Conservation (phyloP, 2,888 invertebrate species). For the Parascotia fuliginaria region DNA sequence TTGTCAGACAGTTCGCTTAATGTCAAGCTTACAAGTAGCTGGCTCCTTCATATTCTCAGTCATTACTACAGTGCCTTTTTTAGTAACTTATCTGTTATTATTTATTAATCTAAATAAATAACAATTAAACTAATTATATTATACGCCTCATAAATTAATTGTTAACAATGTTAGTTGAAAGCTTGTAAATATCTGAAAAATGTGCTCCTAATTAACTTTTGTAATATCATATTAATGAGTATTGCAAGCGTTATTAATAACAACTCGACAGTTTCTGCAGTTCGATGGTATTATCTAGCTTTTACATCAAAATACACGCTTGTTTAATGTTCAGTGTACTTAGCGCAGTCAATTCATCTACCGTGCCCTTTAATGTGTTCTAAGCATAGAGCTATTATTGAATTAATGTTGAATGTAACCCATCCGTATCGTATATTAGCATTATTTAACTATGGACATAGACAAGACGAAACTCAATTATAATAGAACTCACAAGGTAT, state of each 20-base stretch:
- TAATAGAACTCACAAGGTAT: constrained; percentile 47
- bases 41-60: too few species aligned
- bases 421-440: constrained; percentile 36
- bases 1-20: constrained; percentile 52
- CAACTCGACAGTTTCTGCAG: constrained; percentile 7
- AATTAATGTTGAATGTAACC: constrained; percentile 31
- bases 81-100: background rate
- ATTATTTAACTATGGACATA: constrained; percentile 44
- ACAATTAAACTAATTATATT: background rate
- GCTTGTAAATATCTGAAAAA: background rate
- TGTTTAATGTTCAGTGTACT: constrained; percentile 32
- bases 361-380: constrained; percentile 29
- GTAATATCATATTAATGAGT: constrained; percentile 1
- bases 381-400: constrained; percentile 29
- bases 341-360: constrained; percentile 29
- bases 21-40: too few species aligned
- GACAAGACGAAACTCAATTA: constrained; percentile 52
- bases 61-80: too few species aligned
- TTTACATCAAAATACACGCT: constrained; percentile 17
- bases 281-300: constrained; percentile 16
- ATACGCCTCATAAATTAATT: background rate
- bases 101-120: too few species aligned
- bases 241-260: constrained; percentile 10
- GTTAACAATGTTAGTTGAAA: background rate
- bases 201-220: constrained; percentile 1